Base-by-base conservation (phyloP, 2,113 vertebrate species). In the Paradoxurus hermaphroditus region DNA sequence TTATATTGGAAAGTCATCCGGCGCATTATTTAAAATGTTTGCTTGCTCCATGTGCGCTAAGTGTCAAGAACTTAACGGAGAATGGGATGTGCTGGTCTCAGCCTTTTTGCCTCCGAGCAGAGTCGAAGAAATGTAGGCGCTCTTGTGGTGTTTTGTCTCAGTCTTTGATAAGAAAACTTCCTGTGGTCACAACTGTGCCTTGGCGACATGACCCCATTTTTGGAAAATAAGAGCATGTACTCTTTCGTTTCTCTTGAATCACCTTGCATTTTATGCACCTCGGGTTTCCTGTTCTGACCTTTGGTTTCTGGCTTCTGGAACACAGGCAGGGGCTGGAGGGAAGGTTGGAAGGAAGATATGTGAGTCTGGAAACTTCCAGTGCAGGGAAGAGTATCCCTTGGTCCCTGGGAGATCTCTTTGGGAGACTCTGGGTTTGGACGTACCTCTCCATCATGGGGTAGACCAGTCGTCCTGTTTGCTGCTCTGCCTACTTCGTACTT, bases 141-240 rank as follows among this genome's bases (percentile, higher is more conserved):
- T 70, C 49, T 39, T 25, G 4, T 70, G 39, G 18, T 23, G 13
- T 63, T 82, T 39, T 14, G 4, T 34, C 21, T 41, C 41, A 39
- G 0, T 14, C 27, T 82, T 59, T 5, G 9, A 11, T 51, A 19
- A 53, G 7, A 34, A 7, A 18, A 41, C 4, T 51, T 49, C 41
- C 0, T 0, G 19, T 0, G 5, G 7, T 46, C 23, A 7, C 23
- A 12, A 1, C 2, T 46, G 4, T 23, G 0, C 25, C 6, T 72
- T 39, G 41, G 39, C 25, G 4, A 12, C 51, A 49, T 6, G 3
- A 7, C 0, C 41, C 25, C 18, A 1, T 9, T 25, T 39, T 10
- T 36, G 36, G 31, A 70, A 46, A 49, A 29, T 79, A 46, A 16
- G 46, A 27, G 27, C 7, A 0, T 4, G 1, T 46, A 7, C 10